These are phyloP conservation scores for Perca schrenkii DNA, from an alignment of 2,113 vertebrate species.

Conservation along the genomic window DNA sequence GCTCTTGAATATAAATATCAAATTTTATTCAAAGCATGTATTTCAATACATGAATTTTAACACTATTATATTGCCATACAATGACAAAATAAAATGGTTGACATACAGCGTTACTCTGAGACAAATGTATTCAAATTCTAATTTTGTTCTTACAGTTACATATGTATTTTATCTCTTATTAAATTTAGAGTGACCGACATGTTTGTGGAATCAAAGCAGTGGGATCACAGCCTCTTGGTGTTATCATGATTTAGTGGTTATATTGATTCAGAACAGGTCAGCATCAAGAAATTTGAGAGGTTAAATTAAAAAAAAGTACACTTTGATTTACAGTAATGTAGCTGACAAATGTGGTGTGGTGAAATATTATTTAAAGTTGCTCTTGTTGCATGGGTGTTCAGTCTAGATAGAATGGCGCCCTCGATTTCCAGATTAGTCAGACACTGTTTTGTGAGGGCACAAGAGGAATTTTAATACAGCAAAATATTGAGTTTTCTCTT, in stretches of 20 bases:
- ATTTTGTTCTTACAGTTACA: slow-evolving; percentile 27
- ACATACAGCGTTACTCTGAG: background rate
- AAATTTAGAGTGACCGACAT: slow-evolving; percentile 22
- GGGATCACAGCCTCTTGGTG: slow-evolving; percentile 16
- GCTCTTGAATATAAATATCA: slow-evolving; percentile 76
- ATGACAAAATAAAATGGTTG: slow-evolving; percentile 28
- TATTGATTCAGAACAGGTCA: slow-evolving; percentile 20
- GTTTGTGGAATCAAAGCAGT: slow-evolving; percentile 29
- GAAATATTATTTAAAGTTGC: slow-evolving; percentile 34
- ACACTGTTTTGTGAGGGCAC: slow-evolving; percentile 62
- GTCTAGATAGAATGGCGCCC: slow-evolving; percentile 45
- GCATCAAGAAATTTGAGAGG: slow-evolving; percentile 24
- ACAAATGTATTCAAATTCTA: slow-evolving; percentile 31
- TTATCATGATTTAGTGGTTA: slow-evolving; percentile 28
- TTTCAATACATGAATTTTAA: slow-evolving; percentile 79
- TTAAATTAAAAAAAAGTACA: slow-evolving; percentile 11
- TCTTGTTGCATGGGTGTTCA: slow-evolving; percentile 46
- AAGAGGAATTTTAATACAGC: slow-evolving; percentile 74
- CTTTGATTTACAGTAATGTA: slow-evolving; percentile 25
- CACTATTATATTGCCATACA: slow-evolving; percentile 58
- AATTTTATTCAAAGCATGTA: slow-evolving; percentile 69
- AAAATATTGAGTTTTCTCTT: slow-evolving; percentile 73
- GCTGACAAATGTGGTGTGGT: slow-evolving; percentile 28
- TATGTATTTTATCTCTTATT: slow-evolving; percentile 28
- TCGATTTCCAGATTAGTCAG: slow-evolving; percentile 65